Evolutionary conservation across 1,140 invertebrate genomes (phyloP), one percentile per base, ranked within the genome.

Genomic region (Trachymyrmex septentrionalis): DNA sequence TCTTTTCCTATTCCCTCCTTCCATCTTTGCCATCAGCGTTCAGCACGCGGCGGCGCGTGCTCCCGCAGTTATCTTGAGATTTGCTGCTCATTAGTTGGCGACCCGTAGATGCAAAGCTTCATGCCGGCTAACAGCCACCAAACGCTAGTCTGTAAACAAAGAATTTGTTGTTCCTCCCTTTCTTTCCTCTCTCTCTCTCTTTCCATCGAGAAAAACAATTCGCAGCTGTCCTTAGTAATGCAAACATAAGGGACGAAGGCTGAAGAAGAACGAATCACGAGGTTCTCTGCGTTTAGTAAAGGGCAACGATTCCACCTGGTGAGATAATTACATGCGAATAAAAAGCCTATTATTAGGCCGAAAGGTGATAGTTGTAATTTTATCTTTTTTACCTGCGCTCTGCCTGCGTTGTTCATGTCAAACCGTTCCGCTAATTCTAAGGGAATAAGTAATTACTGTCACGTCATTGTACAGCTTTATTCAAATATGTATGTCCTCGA

Each of bases 261-360:
- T 27, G 21, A 72, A 89, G 76, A 81, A 50, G 34, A 67, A 80
- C n/a, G 50, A 27, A 21, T 30, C 27, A 61, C n/a, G 66, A 78
- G 76, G 78, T 50, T 66, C 87, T 86, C 88, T 89, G 92, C 90
- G 91, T 93, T 93, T 91, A 75, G 77, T 85, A 88, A 72, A 80
- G 85, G 82, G 86, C 91, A 93, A 91, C 92, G 89, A 91, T 90
- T 92, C 38, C 91, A 91, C 66, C 55, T 78, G 64, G 72, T 87
- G 82, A 91, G 90, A 87, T 93, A 93, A 94, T 94, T 94, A 93
- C 93, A 89, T 91, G 66, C 55, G 91, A 92, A 87, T 89, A 94
- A 93, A 94, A 93, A 93, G 91, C 53, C n/a, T 80, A 21, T 80
- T 80, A 69, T 67, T 55, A 55, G 3, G 12, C n/a, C n/a, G n/a